These are phyloP conservation scores for Tautogolabrus adspersus DNA, from an alignment of 2,113 vertebrate genomes.

Conservation along the genomic window DNA sequence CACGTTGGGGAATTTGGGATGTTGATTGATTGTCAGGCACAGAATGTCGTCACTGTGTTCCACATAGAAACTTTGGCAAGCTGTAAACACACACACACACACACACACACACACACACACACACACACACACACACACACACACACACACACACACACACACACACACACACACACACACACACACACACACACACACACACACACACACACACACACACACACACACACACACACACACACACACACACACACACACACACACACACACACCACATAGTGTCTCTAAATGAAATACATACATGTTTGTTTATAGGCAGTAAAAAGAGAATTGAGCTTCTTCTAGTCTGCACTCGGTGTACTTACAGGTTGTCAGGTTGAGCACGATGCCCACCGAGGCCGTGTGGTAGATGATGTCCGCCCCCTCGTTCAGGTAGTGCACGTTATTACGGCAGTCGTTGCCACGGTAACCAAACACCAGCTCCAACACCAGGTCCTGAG, in stretches of 20 bases:
- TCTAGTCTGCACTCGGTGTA: not conserved
- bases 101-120: constrained; percentile 15
- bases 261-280: constrained; percentile 17
- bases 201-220: constrained; percentile 33
- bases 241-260: constrained; percentile 33
- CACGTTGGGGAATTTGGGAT: constrained; percentile 98
- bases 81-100: constrained; percentile 75
- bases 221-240: constrained; percentile 41
- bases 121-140: constrained; percentile 15
- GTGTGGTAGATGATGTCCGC: constrained; percentile 98
- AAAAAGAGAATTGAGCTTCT: not conserved
- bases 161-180: constrained; percentile 20
- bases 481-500: constrained; percentile 95
- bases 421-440: constrained; percentile 98
- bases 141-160: constrained; percentile 15
- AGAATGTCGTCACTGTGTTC: constrained; percentile 99
- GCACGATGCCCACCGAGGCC: constrained; percentile 93
- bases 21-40: constrained; percentile 99
- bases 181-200: constrained; percentile 40
- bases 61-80: constrained; percentile 97
- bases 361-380: constrained; percentile 96
- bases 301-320: not conserved
- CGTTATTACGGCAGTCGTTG: constrained; percentile 98
- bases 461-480: constrained; percentile 98
- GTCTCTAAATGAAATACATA: not conserved